Conservation (phyloP, 2,113 vertebrate genomes). For the Heterotis niloticus region DNA sequence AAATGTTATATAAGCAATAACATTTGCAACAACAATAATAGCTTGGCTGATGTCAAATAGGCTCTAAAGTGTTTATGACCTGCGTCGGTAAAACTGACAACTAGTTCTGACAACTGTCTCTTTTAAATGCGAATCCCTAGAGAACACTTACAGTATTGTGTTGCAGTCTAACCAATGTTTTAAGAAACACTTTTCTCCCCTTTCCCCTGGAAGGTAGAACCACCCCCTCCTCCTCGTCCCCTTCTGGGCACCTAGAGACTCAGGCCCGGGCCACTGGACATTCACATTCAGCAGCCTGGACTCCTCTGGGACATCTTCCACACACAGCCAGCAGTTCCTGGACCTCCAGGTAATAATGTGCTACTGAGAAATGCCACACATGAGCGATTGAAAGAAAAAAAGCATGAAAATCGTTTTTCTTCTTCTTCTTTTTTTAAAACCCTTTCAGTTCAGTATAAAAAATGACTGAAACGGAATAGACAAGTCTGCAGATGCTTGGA, state of each 20-base stretch:
- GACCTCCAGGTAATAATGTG: constrained; percentile 45
- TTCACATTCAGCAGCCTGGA: constrained; percentile 13
- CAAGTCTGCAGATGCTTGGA: constrained; percentile 43
- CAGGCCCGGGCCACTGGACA: not conserved
- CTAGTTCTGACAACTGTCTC: not conserved
- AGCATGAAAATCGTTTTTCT: constrained; percentile 23
- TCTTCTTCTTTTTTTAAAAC: no score
- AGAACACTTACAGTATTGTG: constrained; percentile 19
- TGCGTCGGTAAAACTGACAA: not conserved
- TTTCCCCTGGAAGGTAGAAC: not conserved
- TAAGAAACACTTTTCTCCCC: not conserved
- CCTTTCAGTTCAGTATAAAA: constrained; percentile 13
- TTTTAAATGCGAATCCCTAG: not conserved
- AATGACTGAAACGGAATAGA: not conserved
- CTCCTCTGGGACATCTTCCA: constrained; percentile 36
- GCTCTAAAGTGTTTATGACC: no score
- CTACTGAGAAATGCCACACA: constrained; percentile 52
- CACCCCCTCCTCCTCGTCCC: not conserved
- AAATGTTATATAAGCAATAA: no score
- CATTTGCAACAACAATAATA: no score
- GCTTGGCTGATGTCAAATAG: no score
- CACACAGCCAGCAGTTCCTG: constrained; percentile 32
- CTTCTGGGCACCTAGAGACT: not conserved
- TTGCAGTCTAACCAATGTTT: not conserved
- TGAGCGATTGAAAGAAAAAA: constrained; percentile 25